Conservation (phyloP, 2,888 invertebrate species). For the Thymelicus sylvestris region DNA sequence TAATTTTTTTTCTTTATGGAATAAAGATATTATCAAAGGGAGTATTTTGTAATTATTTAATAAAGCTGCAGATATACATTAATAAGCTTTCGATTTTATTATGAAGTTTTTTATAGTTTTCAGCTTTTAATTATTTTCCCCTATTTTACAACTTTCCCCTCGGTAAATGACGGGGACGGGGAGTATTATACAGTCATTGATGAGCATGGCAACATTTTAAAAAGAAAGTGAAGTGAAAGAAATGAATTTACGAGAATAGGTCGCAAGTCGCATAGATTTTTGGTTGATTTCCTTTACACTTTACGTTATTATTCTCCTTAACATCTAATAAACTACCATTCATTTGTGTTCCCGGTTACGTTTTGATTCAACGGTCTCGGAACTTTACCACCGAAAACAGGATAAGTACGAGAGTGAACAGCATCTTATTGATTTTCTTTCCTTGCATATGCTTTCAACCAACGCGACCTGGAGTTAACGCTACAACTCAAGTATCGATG, state of each 20-base stretch:
- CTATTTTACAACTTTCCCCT: slow-evolving; percentile 11
- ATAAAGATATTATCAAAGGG: too few species aligned
- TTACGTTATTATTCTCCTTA: slow-evolving; percentile 79
- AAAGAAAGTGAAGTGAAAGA: slow-evolving; percentile 84
- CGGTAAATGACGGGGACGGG: slow-evolving; percentile 14
- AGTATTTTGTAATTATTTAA: too few species aligned
- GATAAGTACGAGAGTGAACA: slow-evolving; percentile 81
- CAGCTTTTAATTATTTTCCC: not conserved
- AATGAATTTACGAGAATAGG: slow-evolving; percentile 85
- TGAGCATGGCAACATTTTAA: slow-evolving; percentile 74
- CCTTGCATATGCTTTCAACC: slow-evolving; percentile 83
- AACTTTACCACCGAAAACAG: slow-evolving; percentile 69
- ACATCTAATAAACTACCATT: slow-evolving; percentile 81
- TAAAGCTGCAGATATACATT: too few species aligned
- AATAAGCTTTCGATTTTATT: too few species aligned
- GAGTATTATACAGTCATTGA: slow-evolving; percentile 12
- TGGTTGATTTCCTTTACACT: slow-evolving; percentile 85
- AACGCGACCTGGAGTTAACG: slow-evolving; percentile 80
- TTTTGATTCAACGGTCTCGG: slow-evolving; percentile 76
- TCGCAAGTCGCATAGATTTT: slow-evolving; percentile 84
- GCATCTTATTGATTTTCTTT: slow-evolving; percentile 86
- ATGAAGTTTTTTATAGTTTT: too few species aligned
- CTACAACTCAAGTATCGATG: slow-evolving; percentile 65
- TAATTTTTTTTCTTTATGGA: too few species aligned
- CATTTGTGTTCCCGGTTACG: slow-evolving; percentile 76